These are phyloP conservation scores for Sapayoa aenigma DNA, from an alignment of 2,113 vertebrate genomes.

Conservation along the genomic window DNA sequence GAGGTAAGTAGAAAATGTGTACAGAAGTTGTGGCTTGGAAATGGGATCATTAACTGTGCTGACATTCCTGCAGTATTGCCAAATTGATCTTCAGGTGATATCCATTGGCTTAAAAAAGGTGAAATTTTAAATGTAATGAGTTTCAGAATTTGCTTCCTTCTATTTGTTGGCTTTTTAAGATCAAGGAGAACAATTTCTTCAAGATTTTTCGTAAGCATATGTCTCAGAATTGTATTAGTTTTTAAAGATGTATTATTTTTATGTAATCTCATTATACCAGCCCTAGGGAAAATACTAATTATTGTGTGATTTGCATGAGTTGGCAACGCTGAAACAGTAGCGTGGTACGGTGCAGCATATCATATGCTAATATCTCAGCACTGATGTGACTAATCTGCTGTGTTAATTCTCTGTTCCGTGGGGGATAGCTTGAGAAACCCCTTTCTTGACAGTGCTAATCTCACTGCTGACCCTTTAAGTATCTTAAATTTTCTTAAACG, in stretches of 20 bases:
- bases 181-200: not conserved
- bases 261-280: constrained; percentile 51
- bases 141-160: not conserved
- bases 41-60: not conserved
- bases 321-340: constrained; percentile 16
- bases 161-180: not conserved
- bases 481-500: not conserved
- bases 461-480: constrained; percentile 5
- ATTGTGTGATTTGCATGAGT: constrained; percentile 61
- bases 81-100: not conserved
- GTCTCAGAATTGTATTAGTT: constrained; percentile 45
- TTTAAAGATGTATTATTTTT: constrained; percentile 50
- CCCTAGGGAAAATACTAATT: constrained; percentile 62
- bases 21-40: not conserved
- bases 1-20: not conserved
- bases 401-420: not conserved
- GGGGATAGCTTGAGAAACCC: not conserved
- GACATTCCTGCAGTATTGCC: not conserved
- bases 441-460: not conserved
- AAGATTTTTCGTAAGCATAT: constrained; percentile 2
- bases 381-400: constrained; percentile 34
- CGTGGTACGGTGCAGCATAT: not conserved
- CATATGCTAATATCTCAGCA: constrained; percentile 17
- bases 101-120: not conserved
- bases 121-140: not conserved